phyloP scores from a whole-genome alignment of 1,140 invertebrate genomes.

The silkworm (Bombyx mori) region DNA sequence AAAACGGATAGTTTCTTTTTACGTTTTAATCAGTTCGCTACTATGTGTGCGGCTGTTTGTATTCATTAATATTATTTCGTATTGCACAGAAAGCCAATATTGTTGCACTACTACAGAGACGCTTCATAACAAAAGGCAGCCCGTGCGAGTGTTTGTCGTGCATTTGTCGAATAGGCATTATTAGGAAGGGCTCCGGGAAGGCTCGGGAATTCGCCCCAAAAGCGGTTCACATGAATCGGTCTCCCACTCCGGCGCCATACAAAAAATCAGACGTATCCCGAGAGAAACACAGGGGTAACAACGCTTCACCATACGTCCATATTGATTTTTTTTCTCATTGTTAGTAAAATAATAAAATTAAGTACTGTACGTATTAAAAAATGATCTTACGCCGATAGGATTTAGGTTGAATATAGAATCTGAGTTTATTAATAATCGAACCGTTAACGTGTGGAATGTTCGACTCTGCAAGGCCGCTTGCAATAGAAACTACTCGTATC shows the following conservation, averaged over 20 bases:
- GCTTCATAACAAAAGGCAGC: constrained; percentile 57
- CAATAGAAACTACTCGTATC: constrained; percentile 67
- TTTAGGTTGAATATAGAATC: constrained; percentile 64
- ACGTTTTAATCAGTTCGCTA: constrained; percentile 7
- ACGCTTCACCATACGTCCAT: constrained; percentile 63
- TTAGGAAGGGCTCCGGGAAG: constrained; percentile 66
- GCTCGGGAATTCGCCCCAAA: constrained; percentile 71
- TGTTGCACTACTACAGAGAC: constrained; percentile 57
- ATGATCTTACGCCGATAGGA: constrained; percentile 57
- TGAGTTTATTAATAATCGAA: constrained; percentile 68
- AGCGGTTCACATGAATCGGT: constrained; percentile 68
- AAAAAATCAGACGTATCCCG: constrained; percentile 70
- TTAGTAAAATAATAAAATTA: constrained; percentile 67
- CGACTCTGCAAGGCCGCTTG: constrained; percentile 63
- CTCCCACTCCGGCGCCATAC: constrained; percentile 64
- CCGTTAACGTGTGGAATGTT: constrained; percentile 68
- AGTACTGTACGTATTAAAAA: constrained; percentile 44
- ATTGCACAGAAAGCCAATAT: constrained; percentile 35
- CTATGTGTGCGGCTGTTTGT: constrained; percentile 16
- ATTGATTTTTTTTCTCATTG: constrained; percentile 70
- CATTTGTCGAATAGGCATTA: constrained; percentile 69
- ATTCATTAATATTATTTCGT: constrained; percentile 41
- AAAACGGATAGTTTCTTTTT: constrained; percentile 7
- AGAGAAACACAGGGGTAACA: constrained; percentile 71
- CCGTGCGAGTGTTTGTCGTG: constrained; percentile 66